Evolutionary conservation across 2,113 vertebrate species (phyloP), one percentile per base, ranked within the genome.

Genomic region (Columba livia): DNA sequence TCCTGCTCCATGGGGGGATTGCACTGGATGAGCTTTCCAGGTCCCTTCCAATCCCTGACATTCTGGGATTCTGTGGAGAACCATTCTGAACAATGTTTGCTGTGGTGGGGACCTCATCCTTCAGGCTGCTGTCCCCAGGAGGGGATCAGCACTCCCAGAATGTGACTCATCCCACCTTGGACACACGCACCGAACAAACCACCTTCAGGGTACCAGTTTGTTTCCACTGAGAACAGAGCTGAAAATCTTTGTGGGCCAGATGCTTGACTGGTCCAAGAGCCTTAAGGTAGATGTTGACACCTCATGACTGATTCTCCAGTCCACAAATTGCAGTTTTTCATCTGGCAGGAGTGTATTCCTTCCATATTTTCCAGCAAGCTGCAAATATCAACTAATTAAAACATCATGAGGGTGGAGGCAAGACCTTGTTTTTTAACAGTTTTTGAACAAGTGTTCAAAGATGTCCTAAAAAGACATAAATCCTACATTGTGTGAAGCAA

Each of bases 371-470:
- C 34, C 60, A 88, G 29, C 34, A 75, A 79, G 24, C 14, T 89
- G 61, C 32, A 87, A 81, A 51, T 66, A 84, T 29, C 50, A 84
- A 11, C 19, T 86, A 78, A 92, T 78, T 91, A 89, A 92, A 89
- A 58, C 23, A 65, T 25, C 8, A 10, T 12, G 29, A 74, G 86
- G 80, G 12, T 38, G 36, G 11, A 86, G 11, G 5, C 5, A 57
- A 66, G 26, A 32, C 3, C 34, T 79, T 56, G 23, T 62, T 79
- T 92, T 51, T 21, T 83, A 51, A 66, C 5, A 36, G 18, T n/a
- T 65, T 78, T 54, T 53, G 15, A 90, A 83, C 31, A 77, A 71
- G 38, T 38, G 36, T 38, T 38, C 14, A 62, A 88, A 88, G n/a
- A 48, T 48, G 15, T 75, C n/a, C 31, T 61, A 57, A 79, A 89